Conservation (phyloP, 92 coral and sea anemone genomes). For the Pocillopora grandis region DNA sequence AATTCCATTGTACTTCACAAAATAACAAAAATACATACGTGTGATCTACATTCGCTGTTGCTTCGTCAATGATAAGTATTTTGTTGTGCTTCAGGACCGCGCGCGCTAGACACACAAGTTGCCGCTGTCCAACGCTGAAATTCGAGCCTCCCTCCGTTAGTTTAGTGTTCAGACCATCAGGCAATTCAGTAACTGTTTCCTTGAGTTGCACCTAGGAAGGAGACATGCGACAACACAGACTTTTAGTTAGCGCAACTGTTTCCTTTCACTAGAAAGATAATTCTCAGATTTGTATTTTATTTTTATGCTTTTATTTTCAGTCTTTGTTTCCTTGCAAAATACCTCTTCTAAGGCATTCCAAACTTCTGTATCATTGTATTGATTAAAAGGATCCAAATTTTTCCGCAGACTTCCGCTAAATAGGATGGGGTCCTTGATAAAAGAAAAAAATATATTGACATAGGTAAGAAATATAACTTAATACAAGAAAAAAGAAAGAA, state of each 20-base stretch:
- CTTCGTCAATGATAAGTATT: conserved; percentile 92
- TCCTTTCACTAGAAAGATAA: too few relatives aligned
- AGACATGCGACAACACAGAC: background rate
- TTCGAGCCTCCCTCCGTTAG: conserved; percentile 89
- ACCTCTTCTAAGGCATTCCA: conserved; percentile 96
- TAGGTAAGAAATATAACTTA: too few relatives aligned
- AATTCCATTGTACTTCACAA: too few relatives aligned
- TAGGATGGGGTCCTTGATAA: conserved; percentile 80
- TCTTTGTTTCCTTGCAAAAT: background rate
- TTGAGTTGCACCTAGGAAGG: conserved; percentile 78
- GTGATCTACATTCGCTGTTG: conserved; percentile 96
- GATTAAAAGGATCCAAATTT: conserved; percentile 85
- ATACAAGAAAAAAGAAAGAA: too few relatives aligned
- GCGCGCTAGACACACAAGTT: conserved; percentile 91
- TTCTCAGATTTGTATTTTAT: too few relatives aligned
- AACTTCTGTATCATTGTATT: conserved; percentile 69
- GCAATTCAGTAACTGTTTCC: conserved; percentile 74
- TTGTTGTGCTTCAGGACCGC: conserved; percentile 89
- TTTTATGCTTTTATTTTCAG: too few relatives aligned
- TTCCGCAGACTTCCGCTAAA: conserved; percentile 83
- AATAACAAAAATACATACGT: conserved; percentile 41
- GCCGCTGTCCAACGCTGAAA: conserved; percentile 99
- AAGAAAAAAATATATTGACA: background rate
- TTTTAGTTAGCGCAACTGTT: too few relatives aligned
- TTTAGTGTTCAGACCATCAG: conserved; percentile 75